Conservation (phyloP, 2,888 invertebrate genomes). For the Chrysomela aeneicollis region DNA sequence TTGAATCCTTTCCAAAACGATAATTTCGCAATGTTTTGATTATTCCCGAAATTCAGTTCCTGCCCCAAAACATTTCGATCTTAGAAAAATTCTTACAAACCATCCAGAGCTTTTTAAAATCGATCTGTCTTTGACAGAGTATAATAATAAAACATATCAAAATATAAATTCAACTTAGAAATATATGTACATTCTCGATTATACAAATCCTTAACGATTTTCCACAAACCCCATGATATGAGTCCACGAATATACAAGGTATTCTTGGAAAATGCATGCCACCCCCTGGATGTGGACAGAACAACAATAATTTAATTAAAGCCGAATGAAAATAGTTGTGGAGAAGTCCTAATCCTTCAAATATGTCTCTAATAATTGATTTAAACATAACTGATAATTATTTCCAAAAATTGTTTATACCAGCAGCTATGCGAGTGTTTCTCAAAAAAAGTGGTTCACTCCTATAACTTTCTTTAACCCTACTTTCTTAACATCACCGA, state of each 20-base stretch:
- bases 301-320: too few relatives aligned
- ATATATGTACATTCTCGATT: conserved; percentile 49
- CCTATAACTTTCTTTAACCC: too few relatives aligned
- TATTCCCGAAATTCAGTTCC: conserved; percentile 1
- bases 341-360: too few relatives aligned
- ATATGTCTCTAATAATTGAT: too few relatives aligned
- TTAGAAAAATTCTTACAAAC: background rate
- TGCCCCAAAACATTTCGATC: background rate
- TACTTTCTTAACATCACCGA: too few relatives aligned
- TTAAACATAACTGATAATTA: too few relatives aligned
- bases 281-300: too few relatives aligned
- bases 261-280: too few relatives aligned
- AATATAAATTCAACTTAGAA: conserved; percentile 53
- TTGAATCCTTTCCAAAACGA: background rate
- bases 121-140: conserved; percentile 38
- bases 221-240: conserved; percentile 25
- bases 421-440: too few relatives aligned
- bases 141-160: conserved; percentile 53
- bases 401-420: too few relatives aligned
- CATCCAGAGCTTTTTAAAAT: conserved; percentile 18
- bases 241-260: background rate
- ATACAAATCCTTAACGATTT: conserved; percentile 24
- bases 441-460: too few relatives aligned
- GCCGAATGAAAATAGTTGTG: too few relatives aligned
- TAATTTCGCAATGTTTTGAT: background rate